These are phyloP conservation scores for Philereme vetulata DNA, from an alignment of 2,888 invertebrate genomes.

Conservation along the genomic window DNA sequence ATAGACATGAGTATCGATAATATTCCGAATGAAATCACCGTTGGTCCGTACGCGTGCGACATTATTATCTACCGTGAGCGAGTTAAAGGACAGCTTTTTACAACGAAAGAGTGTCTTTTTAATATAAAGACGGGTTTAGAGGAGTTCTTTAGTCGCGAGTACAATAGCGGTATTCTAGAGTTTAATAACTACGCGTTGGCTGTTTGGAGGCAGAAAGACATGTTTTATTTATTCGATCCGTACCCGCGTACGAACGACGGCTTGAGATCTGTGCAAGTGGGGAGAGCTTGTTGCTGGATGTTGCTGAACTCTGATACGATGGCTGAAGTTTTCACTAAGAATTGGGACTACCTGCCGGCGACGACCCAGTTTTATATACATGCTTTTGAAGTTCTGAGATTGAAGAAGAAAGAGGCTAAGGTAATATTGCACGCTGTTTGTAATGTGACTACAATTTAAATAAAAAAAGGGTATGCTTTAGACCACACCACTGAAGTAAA, in stretches of 20 bases:
- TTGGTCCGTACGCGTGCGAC: conserved; percentile 84
- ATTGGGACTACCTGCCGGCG: conserved; percentile 76
- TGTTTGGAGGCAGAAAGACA: conserved; percentile 85
- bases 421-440: too few relatives aligned
- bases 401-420: conserved; percentile 72
- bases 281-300: conserved; percentile 86
- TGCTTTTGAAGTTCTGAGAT: conserved; percentile 83
- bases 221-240: conserved; percentile 86
- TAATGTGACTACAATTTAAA: too few relatives aligned
- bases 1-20: conserved; percentile 79
- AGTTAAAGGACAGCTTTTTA: conserved; percentile 74
- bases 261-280: conserved; percentile 76
- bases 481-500: too few relatives aligned
- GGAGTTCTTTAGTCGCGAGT: conserved; percentile 81
- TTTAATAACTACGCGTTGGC: conserved; percentile 84
- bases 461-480: too few relatives aligned
- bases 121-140: conserved; percentile 75
- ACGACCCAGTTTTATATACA: conserved; percentile 83
- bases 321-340: conserved; percentile 78
- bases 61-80: conserved; percentile 83
- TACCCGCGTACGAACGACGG: conserved; percentile 85
- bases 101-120: conserved; percentile 78
- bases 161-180: conserved; percentile 80
- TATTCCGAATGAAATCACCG: conserved; percentile 81
- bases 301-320: conserved; percentile 84